These are phyloP conservation scores for Muscicapa adusta DNA, from an alignment of 2,113 vertebrate genomes.

Conservation along the genomic window DNA sequence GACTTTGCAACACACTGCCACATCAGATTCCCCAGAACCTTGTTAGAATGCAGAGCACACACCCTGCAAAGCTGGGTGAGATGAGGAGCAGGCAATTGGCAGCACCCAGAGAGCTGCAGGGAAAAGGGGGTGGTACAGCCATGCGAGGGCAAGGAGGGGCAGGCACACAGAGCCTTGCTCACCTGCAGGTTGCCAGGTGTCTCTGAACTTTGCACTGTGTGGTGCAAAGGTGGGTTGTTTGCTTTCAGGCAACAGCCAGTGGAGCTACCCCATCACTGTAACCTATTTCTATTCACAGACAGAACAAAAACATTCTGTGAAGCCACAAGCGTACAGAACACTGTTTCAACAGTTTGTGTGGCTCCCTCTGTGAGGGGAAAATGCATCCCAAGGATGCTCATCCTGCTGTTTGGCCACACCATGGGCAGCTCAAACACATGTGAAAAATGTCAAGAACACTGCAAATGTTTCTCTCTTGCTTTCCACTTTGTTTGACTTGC, in stretches of 20 bases:
- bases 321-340: neutral
- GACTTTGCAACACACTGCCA: neutral
- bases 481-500: neutral
- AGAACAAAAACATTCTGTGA: neutral
- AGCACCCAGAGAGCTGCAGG: neutral
- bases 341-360: neutral
- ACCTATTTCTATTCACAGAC: neutral
- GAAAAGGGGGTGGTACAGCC: neutral
- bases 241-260: neutral
- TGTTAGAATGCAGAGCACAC: neutral
- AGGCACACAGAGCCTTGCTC: neutral
- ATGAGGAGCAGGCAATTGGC: neutral
- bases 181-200: neutral
- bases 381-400: neutral
- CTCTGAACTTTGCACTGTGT: neutral
- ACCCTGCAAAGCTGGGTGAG: neutral
- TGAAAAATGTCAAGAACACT: neutral
- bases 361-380: neutral
- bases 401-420: neutral
- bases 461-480: neutral
- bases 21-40: neutral
- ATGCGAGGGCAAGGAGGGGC: neutral
- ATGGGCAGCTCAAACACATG: neutral
- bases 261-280: neutral
- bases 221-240: neutral